These are phyloP conservation scores for Vollenhovia emeryi DNA, from an alignment of 1,140 invertebrate species.

Conservation along the genomic window DNA sequence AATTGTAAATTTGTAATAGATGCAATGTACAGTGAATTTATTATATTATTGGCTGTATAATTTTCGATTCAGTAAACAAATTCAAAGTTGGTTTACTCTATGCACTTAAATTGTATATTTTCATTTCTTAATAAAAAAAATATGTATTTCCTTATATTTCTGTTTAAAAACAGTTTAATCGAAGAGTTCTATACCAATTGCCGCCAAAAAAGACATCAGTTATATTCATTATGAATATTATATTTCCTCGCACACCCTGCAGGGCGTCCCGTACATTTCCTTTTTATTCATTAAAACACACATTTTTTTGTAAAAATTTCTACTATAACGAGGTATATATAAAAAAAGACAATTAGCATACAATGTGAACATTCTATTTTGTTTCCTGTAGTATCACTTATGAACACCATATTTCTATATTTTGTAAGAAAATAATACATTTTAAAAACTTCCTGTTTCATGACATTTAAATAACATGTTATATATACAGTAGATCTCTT, in stretches of 20 bases:
- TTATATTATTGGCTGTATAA: slow-evolving; percentile 13
- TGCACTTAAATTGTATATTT: slow-evolving; percentile 47
- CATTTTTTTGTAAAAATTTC: slow-evolving; percentile 34
- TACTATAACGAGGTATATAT: background rate
- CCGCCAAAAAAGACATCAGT: slow-evolving; percentile 30
- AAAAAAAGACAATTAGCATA: background rate
- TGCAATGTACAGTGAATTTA: background rate
- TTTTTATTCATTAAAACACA: slow-evolving; percentile 26
- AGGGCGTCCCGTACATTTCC: slow-evolving; percentile 42
- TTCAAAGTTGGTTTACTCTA: slow-evolving; percentile 45
- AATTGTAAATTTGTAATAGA: background rate
- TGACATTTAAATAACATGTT: slow-evolving; percentile 28
- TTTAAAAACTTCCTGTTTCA: slow-evolving; percentile 27
- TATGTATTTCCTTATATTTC: slow-evolving; percentile 28
- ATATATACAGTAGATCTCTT: slow-evolving; percentile 9
- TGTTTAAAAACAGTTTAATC: slow-evolving; percentile 27
- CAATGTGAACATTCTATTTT: background rate
- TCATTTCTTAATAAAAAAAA: slow-evolving; percentile 55
- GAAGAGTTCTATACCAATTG: slow-evolving; percentile 27
- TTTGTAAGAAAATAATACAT: slow-evolving; percentile 27
- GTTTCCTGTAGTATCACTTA: background rate
- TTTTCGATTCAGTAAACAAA: slow-evolving; percentile 29
- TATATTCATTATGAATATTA: slow-evolving; percentile 45
- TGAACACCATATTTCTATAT: slow-evolving; percentile 22
- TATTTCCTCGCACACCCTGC: slow-evolving; percentile 31